A percentile compares a stretch with the other conserved stretches of the same genome.
phyloP scores from a whole-genome alignment of 2,888 invertebrate species.

The Mythimna ferrago region DNA sequence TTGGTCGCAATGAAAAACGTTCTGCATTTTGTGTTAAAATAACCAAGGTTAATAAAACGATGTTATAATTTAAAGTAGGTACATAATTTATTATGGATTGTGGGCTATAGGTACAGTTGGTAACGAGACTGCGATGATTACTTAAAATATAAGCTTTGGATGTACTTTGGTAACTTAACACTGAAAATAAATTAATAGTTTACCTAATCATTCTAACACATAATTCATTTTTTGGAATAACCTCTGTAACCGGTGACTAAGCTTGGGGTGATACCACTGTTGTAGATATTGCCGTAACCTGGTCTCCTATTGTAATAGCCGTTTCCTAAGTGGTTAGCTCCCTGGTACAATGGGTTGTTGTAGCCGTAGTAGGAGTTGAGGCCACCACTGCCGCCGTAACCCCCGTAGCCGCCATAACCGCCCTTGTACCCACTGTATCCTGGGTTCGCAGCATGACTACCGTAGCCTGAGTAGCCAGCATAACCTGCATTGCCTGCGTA shows the following conservation, averaged over 20 bases:
- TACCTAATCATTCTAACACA: slow-evolving; percentile 17
- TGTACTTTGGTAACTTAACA: slow-evolving; percentile 77
- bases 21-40: background rate
- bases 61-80: slow-evolving; percentile 7
- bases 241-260: slow-evolving; percentile 89
- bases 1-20: no score
- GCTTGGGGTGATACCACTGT: slow-evolving; percentile 84
- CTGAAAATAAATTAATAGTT: slow-evolving; percentile 59
- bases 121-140: slow-evolving; percentile 47
- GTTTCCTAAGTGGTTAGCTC: slow-evolving; percentile 90
- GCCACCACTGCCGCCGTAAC: slow-evolving; percentile 91
- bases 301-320: slow-evolving; percentile 89
- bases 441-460: slow-evolving; percentile 86
- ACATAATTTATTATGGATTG: slow-evolving; percentile 44
- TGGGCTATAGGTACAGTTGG: slow-evolving; percentile 48
- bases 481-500: slow-evolving; percentile 25
- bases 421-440: slow-evolving; percentile 49
- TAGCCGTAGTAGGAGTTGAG: slow-evolving; percentile 91
- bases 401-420: slow-evolving; percentile 86
- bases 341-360: slow-evolving; percentile 89
- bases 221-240: slow-evolving; percentile 80
- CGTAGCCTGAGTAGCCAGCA: slow-evolving; percentile 80
- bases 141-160: slow-evolving; percentile 76
- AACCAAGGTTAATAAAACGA: slow-evolving; percentile 18
- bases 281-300: slow-evolving; percentile 83